Base-by-base conservation (phyloP, 2,888 invertebrate genomes). In the Liposcelis brunnea region DNA sequence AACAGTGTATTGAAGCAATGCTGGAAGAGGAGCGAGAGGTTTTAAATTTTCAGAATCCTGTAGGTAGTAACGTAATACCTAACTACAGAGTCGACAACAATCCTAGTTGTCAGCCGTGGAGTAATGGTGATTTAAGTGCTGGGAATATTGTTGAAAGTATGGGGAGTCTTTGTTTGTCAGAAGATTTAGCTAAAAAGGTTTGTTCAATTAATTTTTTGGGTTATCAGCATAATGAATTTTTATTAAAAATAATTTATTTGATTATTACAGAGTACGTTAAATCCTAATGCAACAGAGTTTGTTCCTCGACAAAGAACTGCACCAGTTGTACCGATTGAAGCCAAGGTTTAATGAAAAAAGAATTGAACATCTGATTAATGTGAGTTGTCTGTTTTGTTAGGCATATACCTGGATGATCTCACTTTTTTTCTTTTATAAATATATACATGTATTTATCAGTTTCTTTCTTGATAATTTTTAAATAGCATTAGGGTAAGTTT, bases 1-100 rank as follows among this genome's bases (percentile, higher is more conserved):
- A 86, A 58, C 82, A 87, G 59, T 87, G 86, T 59, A 74, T 85
- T 53, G 82, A 85, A 56, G 84, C 83, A 3, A 85, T 85, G 79
- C 57, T 82, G 47, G 80, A 80, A 50, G 82, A 83, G 54, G 82
- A 82, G 54, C 67, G 72, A 53, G 58, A 72, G 51, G 62, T 68
- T 51, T 55, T 55, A 58, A 59, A 51, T 40, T 53, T 43, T 43
- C 43, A 51, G 18, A 38, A 36, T 45, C 42, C 52, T 31, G 55
- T 21, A 55, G 53, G 54, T 49, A 52, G 52, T 49, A 33, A 43
- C 19, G 26, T 18, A 16, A 15, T 59, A 10, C 61, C 60, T 18
- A 55, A 58, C 2, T 58, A 55, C 42, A 54, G 50, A 37, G 51
- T 55, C 2, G 61, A 61, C 42, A 58, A 54, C 50, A 60, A 58